Conservation (phyloP, 2,113 vertebrate species). For the Ceyx melanurus region DNA sequence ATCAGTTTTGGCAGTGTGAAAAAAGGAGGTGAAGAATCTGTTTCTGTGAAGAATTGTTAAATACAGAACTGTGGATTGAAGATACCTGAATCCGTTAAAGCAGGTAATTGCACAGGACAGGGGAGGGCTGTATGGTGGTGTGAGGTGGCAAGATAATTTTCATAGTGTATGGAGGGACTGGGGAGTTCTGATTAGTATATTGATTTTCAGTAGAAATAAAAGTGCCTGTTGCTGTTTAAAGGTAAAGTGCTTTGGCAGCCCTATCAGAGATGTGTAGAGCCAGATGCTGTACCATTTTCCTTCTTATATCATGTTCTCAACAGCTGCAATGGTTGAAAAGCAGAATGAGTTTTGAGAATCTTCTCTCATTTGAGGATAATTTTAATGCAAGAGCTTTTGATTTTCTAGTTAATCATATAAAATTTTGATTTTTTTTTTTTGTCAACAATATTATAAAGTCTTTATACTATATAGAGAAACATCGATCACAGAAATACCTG, state of each 20-base stretch:
- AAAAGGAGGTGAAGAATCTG: background rate
- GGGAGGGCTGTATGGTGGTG: rapidly evolving
- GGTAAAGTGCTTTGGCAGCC: background rate
- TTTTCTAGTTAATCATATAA: background rate
- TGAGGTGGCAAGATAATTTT: background rate
- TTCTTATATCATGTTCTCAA: background rate
- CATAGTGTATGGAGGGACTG: background rate
- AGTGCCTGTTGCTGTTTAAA: background rate
- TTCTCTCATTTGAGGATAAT: background rate
- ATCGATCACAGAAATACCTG: background rate
- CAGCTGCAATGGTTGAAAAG: background rate
- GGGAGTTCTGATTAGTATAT: background rate
- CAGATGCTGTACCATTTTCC: too few species aligned
- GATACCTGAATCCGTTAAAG: rapidly evolving
- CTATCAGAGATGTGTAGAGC: background rate
- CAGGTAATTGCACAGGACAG: rapidly evolving
- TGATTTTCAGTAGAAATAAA: background rate
- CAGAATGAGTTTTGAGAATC: background rate
- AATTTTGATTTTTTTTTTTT: background rate
- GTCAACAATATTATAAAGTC: background rate
- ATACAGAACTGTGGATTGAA: background rate
- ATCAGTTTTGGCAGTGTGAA: background rate
- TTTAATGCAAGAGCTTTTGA: background rate
- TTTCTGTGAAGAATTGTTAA: background rate
- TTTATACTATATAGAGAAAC: background rate